phyloP scores from a whole-genome alignment of 2,797 vertebrate genomes.

The Stomatorhinus walkeri region DNA sequence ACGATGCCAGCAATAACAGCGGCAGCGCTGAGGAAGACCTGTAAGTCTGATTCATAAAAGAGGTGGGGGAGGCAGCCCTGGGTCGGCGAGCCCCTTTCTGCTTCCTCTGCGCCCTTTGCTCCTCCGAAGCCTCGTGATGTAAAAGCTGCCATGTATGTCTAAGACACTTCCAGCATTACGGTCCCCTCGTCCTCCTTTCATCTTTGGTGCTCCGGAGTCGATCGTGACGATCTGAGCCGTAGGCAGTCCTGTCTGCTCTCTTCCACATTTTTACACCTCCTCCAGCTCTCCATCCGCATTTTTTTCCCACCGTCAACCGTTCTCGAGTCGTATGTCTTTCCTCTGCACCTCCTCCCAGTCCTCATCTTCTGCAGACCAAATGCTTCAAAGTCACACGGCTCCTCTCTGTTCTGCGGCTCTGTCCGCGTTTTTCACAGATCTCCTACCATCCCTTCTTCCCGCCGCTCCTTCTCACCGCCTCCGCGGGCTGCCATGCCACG shows the following conservation, averaged over 20 bases:
- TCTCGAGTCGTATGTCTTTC: neutral
- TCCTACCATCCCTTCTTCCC: neutral
- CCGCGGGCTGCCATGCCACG: neutral
- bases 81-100: neutral
- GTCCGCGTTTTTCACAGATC: neutral
- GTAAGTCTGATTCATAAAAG: neutral
- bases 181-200: neutral
- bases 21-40: neutral
- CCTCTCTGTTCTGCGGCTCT: neutral
- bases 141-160: neutral
- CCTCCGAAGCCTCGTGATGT: neutral
- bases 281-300: neutral
- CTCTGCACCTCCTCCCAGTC: neutral
- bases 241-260: neutral
- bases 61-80: neutral
- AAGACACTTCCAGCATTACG: neutral
- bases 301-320: neutral
- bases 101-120: neutral
- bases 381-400: neutral
- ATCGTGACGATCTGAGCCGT: neutral
- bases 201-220: neutral
- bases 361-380: neutral
- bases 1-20: neutral
- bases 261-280: neutral
- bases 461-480: neutral